Base-by-base conservation (phyloP, 1,140 invertebrate genomes). In the Drosophila littoralis region DNA sequence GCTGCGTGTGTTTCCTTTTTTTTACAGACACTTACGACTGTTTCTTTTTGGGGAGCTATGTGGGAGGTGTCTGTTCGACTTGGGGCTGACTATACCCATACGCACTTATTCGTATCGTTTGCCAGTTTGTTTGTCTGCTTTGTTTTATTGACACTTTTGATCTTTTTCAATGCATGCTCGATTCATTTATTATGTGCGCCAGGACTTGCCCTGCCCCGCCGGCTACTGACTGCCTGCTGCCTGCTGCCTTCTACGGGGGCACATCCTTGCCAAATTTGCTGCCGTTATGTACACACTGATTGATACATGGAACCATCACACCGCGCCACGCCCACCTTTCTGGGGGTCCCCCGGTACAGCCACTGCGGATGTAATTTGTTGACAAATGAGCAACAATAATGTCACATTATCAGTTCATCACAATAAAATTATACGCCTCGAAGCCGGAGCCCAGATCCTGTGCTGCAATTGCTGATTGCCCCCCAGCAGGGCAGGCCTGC, bases 81-180 rank as follows among this genome's bases (percentile, higher is more conserved):
- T 10, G 8, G 51, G 13, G 51, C 12, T 5, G 40, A n/a, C 5
- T 51, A 33, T 9, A 33, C 32, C 15, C 38, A 60, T 40, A 32
- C 58, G 36, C 50, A 48, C 36, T 46, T 55, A 42, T 50, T 38
- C 42, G 63, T 60, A 57, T 68, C 61, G 48, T 42, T 73, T 57
- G 65, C 12, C 59, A 57, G 64, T 77, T 77, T 77, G 77, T 75
- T 84, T 77, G 77, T 67, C 79, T 75, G 80, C 77, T 79, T 89
- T 88, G 83, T 89, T 88, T 88, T 89, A 88, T 88, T 88, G 83
- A 88, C 83, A 88, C 83, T 88, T 88, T 88, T 88, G 84, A 88
- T 88, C 83, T 89, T 89, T 80, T 77, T 69, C 74, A 77, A 89
- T 83, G 83, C 83, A 83, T 70, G 69, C 61, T 75, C 81, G 75